Evolutionary conservation across 1,140 invertebrate species (phyloP).

Genomic region (Diuraphis noxia): DNA sequence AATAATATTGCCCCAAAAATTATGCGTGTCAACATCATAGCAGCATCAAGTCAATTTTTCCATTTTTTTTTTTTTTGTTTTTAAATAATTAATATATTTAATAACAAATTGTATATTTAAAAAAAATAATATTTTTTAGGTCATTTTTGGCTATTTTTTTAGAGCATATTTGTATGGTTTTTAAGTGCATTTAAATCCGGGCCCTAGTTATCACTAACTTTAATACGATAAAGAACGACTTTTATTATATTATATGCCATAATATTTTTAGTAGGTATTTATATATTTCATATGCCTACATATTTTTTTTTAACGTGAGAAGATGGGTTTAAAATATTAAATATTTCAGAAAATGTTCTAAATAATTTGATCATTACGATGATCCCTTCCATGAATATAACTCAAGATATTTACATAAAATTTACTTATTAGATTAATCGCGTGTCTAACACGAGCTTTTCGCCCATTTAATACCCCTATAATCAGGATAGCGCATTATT

Average conservation of each 20-base stretch:
- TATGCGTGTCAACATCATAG: too few relatives aligned
- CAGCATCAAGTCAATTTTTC: too few relatives aligned
- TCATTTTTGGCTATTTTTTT: too few relatives aligned
- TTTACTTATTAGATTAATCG: not conserved
- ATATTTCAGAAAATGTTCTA: not conserved
- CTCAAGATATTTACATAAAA: not conserved
- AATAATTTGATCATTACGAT: not conserved
- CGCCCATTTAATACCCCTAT: not conserved
- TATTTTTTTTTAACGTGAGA: not conserved
- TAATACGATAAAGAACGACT: not conserved
- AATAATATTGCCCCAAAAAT: too few relatives aligned
- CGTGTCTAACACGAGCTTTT: not conserved
- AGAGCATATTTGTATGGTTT: too few relatives aligned
- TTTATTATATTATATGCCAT: not conserved
- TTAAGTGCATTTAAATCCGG: too few relatives aligned
- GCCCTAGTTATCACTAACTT: not conserved
- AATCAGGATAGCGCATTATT: not conserved
- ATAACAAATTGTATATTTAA: too few relatives aligned
- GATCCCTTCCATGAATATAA: not conserved
- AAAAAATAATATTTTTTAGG: too few relatives aligned
- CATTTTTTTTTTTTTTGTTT: too few relatives aligned
- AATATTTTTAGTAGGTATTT: not conserved
- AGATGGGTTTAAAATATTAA: not conserved
- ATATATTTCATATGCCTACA: too few relatives aligned
- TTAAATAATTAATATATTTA: too few relatives aligned